These are phyloP conservation scores for Cremastobaeus sp. DNA, from an alignment of 2,888 invertebrate genomes.

Conservation along the genomic window DNA sequence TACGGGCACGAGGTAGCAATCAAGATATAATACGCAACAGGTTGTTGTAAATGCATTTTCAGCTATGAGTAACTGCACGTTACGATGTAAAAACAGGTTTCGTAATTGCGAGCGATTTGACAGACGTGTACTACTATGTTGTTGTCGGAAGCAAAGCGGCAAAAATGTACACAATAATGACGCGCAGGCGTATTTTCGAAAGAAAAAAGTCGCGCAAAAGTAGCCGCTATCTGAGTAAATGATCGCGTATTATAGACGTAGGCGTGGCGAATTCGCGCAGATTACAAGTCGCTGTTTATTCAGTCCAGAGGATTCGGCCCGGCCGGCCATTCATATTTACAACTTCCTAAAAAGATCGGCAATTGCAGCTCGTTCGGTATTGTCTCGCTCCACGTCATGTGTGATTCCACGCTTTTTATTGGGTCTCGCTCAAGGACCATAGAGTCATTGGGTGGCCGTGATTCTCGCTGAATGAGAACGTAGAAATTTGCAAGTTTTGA, in stretches of 20 bases:
- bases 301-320: no score
- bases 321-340: no score
- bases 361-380: slow-evolving; percentile 1
- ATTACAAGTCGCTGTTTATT: slow-evolving; percentile 3
- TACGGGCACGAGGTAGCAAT: slow-evolving; percentile 30
- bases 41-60: slow-evolving; percentile 33
- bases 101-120: slow-evolving; percentile 29
- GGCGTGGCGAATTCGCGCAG: no score
- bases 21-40: slow-evolving; percentile 40
- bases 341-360: slow-evolving; percentile 2
- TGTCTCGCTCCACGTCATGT: neutral
- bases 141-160: no score
- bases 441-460: neutral
- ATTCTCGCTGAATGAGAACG: slow-evolving; percentile 5
- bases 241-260: no score
- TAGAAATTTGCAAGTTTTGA: neutral
- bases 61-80: slow-evolving; percentile 33
- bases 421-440: slow-evolving; percentile 7
- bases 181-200: neutral
- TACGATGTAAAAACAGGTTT: slow-evolving; percentile 23
- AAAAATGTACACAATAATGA: slow-evolving; percentile 1
- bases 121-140: no score
- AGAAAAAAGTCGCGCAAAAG: no score
- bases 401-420: slow-evolving; percentile 4
- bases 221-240: no score